Evolutionary conservation across 2,888 invertebrate genomes (phyloP), one percentile per base, ranked within the genome.

Genomic region (Epistrophella euchroma): DNA sequence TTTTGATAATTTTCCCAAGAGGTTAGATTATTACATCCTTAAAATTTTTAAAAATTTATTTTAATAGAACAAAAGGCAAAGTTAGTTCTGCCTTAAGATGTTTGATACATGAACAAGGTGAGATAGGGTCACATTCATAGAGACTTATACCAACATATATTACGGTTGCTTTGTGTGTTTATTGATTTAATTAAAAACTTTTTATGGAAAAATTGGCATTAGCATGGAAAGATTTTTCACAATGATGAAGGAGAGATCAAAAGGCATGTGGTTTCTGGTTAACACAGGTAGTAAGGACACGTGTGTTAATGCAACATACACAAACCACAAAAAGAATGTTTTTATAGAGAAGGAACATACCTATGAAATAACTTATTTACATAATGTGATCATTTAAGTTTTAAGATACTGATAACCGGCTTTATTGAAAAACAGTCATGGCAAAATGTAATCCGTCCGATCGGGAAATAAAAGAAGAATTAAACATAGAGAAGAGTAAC

Each of bases 1-100:
- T 52, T 11, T 40, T 47, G 40, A 40, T 62, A 64, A 72, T 37
- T 22, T 62, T 62, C 60, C 62, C 28, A 52, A 55, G 70, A 45
- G 64, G 72, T 77, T 77, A 73, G 82, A 82, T 77, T 73, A 81
- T 76, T 76, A 71, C 37, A 80, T 76, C 45, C 62, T 62, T 76
- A 75, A 74, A 25, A 60, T 58, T 58, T 64, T 32, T 40, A 19
- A 60, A 68, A 80, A 66, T 74, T 60, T 45, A 52, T 58, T 64
- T 40, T 32, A 17, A 28, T 55, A 70, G 37, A 70, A 52, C 37
- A 40, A 70, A 25, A 55, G 40, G 37, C 7, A 70, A 55, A 55
- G 13, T 55, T 17, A 37, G 17, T n/a, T 52, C 13, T 55, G 37
- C 15, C 60, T 60, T 40, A 19, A 40, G 22, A 22, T 70, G 22